Evolutionary conservation across 2,888 invertebrate species (phyloP), one percentile per base, ranked within the genome.

Genomic region (Ypsolopha scabrella): DNA sequence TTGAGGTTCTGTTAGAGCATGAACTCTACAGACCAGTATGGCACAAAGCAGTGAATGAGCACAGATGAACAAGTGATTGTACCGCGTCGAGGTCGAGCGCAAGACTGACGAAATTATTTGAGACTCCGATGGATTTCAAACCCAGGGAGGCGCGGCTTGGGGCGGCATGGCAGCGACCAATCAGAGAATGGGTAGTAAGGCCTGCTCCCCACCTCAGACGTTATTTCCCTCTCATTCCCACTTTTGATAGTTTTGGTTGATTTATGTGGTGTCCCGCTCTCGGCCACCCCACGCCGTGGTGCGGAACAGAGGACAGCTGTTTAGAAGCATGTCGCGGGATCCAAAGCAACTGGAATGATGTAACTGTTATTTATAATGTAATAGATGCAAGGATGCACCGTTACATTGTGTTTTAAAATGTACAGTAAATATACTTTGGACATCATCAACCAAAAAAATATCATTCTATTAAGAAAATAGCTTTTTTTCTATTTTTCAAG

Each of bases 1-100:
- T 24, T 24, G 4, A 24, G 57, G 57, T 61, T 60, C 62, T 65
- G 61, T 67, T 67, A 74, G 62, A 79, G 70, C 77, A 80, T 80
- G 67, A 71, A 71, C 75, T 74, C 62, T 68, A 57, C 62, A 59
- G 62, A 61, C 58, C 56, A 64, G 54, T 80, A 78, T 81, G 75
- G 78, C 80, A 83, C 82, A 80, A 79, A 71, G 68, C 62, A 67
- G 68, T 75, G 70, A 78, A 72, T 69, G 63, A 70, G 70, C 75
- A 72, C 77, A 64, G 67, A 64, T 43, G 65, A 70, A 60, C 55
- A 70, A 63, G 64, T 65, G 81, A 80, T 78, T 78, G 70, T 78
- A 65, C 76, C 86, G 76, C 83, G 75, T 77, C 80, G 80, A 65
- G 69, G 78, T 72, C 85, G 74, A 63, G 68, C 82, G 82, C 68